Percentiles rank a stretch among this genome's conserved stretches.
These are phyloP conservation scores for Drosophila pseudotakahashii DNA, from an alignment of 2,888 invertebrate species.

Conservation along the genomic window DNA sequence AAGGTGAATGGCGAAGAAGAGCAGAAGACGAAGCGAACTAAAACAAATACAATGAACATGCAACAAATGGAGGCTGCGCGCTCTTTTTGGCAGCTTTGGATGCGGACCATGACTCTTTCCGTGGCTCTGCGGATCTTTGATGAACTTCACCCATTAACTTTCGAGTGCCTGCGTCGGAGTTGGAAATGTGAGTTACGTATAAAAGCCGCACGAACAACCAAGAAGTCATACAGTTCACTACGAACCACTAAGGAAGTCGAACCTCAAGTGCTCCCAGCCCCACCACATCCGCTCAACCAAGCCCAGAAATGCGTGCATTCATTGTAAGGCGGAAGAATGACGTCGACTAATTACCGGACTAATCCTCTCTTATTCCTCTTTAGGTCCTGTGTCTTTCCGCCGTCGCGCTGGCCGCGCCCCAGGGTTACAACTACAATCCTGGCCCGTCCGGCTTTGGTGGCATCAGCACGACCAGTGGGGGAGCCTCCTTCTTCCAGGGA, in stretches of 20 bases:
- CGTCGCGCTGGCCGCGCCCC: conserved; percentile 81
- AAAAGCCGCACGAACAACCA: conserved; percentile 63
- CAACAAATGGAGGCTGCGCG: conserved; percentile 57
- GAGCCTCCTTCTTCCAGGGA: conserved; percentile 51
- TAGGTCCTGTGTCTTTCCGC: conserved; percentile 82
- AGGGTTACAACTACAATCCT: conserved; percentile 82
- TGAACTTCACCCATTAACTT: conserved; percentile 72
- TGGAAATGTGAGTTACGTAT: conserved; percentile 60
- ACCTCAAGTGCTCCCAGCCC: conserved; percentile 39
- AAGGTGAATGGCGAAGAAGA: conserved; percentile 41
- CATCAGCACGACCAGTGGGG: conserved; percentile 52
- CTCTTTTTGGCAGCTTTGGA: conserved; percentile 42
- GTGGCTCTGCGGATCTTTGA: conserved; percentile 50
- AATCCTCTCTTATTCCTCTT: not conserved
- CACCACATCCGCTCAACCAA: conserved; percentile 73
- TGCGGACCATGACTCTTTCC: conserved; percentile 15
- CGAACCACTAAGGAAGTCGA: conserved; percentile 67
- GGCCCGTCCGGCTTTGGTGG: conserved; percentile 55
- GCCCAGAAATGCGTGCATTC: conserved; percentile 83
- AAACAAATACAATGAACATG: conserved; percentile 76
- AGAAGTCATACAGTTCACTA: conserved; percentile 76
- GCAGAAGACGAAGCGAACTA: conserved; percentile 50
- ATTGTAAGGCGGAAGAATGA: conserved; percentile 74
- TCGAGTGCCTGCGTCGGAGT: conserved; percentile 42
- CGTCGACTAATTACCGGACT: conserved; percentile 1